Evolutionary conservation across 2,888 invertebrate species (phyloP).

Genomic region (Platycnemis pennipes): DNA sequence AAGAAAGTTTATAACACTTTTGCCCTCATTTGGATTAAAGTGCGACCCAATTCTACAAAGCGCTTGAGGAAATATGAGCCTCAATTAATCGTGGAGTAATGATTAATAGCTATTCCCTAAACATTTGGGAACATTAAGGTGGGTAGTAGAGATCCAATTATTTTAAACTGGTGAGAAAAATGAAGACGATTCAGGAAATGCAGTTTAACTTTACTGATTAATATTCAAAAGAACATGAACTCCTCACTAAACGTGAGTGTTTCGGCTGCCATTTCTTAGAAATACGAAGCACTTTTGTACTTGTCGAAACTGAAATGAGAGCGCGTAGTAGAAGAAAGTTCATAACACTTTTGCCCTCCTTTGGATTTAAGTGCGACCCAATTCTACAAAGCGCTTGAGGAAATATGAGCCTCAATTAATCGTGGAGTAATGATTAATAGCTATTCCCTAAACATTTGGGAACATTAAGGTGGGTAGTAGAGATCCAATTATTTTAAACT

Average conservation of each 20-base stretch:
- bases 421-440: too few relatives aligned
- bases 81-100: too few relatives aligned
- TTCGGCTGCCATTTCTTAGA: background rate
- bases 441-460: too few relatives aligned
- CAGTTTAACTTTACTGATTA: too few relatives aligned
- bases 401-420: background rate
- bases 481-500: too few relatives aligned
- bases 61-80: background rate
- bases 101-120: too few relatives aligned
- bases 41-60: background rate
- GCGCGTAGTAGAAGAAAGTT: background rate
- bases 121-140: too few relatives aligned
- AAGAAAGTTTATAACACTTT: background rate
- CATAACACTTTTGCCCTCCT: background rate
- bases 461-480: too few relatives aligned
- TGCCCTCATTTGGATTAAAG: background rate
- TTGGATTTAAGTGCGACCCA: background rate
- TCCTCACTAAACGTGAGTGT: background rate
- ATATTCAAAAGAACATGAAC: too few relatives aligned
- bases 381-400: background rate
- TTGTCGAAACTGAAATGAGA: background rate
- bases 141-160: too few relatives aligned
- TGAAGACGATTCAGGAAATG: too few relatives aligned
- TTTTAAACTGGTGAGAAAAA: too few relatives aligned
- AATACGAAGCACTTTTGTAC: background rate